phyloP scores from a whole-genome alignment of 2,113 vertebrate species.

The Gavialis gangeticus region DNA sequence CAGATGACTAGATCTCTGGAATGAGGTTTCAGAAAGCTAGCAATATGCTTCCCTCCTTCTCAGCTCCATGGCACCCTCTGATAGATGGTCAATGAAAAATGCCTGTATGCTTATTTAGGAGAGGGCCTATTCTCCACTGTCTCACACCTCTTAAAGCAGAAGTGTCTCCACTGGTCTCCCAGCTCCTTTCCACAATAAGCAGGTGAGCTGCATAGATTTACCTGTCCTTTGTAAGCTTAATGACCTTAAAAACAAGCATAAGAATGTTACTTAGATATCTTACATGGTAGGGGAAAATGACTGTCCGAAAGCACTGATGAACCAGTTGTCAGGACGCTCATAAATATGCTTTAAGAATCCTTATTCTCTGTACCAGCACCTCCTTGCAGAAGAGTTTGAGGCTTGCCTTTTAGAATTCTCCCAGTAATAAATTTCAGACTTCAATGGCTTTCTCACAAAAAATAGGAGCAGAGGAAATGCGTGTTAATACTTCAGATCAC shows the following conservation, averaged over 20 bases:
- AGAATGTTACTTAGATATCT: background rate
- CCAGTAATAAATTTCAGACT: background rate
- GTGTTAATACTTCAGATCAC: background rate
- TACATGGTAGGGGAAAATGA: background rate
- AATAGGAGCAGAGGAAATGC: background rate
- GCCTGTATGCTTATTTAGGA: accelerated
- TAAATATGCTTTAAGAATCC: background rate
- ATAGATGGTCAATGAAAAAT: background rate
- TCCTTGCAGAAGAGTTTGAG: background rate
- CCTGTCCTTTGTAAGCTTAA: background rate
- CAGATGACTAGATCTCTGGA: background rate
- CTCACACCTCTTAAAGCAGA: too few species aligned
- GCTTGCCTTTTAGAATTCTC: background rate
- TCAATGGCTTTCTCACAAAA: background rate
- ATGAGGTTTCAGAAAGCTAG: background rate
- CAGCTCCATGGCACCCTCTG: background rate
- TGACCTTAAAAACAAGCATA: background rate
- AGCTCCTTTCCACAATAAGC: background rate
- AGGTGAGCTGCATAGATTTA: background rate
- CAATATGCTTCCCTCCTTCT: background rate
- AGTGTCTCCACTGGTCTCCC: background rate
- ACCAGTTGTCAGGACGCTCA: background rate
- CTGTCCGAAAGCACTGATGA: background rate
- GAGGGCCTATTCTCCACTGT: background rate
- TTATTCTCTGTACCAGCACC: background rate